Evolutionary conservation across 2,888 invertebrate genomes (phyloP).

Genomic region (Ormyrus pomaceus): DNA sequence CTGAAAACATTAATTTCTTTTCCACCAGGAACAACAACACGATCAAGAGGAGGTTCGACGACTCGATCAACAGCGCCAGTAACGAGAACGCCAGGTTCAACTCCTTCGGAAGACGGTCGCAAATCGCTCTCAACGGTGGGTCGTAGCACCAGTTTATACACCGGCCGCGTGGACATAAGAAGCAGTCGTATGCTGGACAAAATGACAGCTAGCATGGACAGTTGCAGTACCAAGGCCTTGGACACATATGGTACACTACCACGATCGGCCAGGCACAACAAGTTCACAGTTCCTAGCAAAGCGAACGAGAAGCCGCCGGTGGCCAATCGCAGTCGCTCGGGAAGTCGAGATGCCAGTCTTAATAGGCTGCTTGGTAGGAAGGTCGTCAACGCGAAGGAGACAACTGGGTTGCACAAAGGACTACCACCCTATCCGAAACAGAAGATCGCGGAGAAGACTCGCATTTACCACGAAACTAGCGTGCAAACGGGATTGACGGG

Average conservation of each 20-base stretch:
- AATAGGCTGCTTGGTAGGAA: slow-evolving; percentile 70
- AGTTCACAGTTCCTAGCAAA: slow-evolving; percentile 46
- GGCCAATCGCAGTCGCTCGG: slow-evolving; percentile 75
- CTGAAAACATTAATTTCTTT: background rate
- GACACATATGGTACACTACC: slow-evolving; percentile 89
- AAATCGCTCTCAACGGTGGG: slow-evolving; percentile 58
- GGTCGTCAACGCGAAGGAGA: slow-evolving; percentile 54
- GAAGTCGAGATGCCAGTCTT: slow-evolving; percentile 76
- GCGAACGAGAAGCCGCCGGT: slow-evolving; percentile 78
- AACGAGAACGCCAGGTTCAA: slow-evolving; percentile 66
- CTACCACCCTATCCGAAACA: slow-evolving; percentile 75
- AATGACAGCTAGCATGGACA: slow-evolving; percentile 72
- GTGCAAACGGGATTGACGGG: slow-evolving; percentile 87
- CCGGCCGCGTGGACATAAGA: slow-evolving; percentile 56
- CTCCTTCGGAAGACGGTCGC: slow-evolving; percentile 67
- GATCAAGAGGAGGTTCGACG: slow-evolving; percentile 33
- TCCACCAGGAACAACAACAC: slow-evolving; percentile 23
- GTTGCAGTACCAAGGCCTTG: slow-evolving; percentile 74
- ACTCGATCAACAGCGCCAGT: slow-evolving; percentile 54
- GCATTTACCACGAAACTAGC: slow-evolving; percentile 88
- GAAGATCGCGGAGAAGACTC: slow-evolving; percentile 77
- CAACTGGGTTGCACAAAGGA: slow-evolving; percentile 70
- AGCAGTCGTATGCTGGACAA: slow-evolving; percentile 59
- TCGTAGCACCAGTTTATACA: slow-evolving; percentile 38
- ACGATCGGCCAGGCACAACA: slow-evolving; percentile 79